Evolutionary conservation across 2,113 vertebrate genomes (phyloP).

Genomic region (Rhegmatorhina hoffmannsi): DNA sequence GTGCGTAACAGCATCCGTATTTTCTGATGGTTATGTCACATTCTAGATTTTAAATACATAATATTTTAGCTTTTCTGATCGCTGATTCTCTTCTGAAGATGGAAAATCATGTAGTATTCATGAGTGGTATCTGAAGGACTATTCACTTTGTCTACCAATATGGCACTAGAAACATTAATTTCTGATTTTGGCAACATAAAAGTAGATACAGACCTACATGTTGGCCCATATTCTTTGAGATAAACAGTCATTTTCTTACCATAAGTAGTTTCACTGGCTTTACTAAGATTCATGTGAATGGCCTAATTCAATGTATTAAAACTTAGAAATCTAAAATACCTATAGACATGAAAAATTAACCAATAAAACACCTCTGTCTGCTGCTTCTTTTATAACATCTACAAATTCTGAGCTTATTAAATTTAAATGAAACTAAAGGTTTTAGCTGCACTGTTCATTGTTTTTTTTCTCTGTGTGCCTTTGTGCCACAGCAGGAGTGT

Average conservation of each 20-base stretch:
- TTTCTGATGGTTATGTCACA: neutral
- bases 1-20: neutral
- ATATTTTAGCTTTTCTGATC: neutral
- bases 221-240: neutral
- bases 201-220: neutral
- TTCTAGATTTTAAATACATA: neutral
- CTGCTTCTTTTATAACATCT: conserved; percentile 14
- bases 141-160: neutral
- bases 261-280: neutral
- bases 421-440: conserved; percentile 36
- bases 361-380: neutral
- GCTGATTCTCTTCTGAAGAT: neutral
- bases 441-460: conserved; percentile 24
- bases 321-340: neutral
- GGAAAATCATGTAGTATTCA: neutral
- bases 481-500: conserved; percentile 41
- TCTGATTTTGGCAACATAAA: neutral
- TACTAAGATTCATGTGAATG: neutral
- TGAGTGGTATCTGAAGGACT: neutral
- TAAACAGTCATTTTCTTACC: neutral
- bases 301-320: neutral
- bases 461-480: neutral
- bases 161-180: neutral
- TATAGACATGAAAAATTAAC: neutral
- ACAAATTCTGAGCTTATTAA: conserved; percentile 47